Percentiles rank a stretch among this genome's conserved stretches.
phyloP scores from a whole-genome alignment of 2,113 vertebrate genomes.

The Melospiza georgiana region DNA sequence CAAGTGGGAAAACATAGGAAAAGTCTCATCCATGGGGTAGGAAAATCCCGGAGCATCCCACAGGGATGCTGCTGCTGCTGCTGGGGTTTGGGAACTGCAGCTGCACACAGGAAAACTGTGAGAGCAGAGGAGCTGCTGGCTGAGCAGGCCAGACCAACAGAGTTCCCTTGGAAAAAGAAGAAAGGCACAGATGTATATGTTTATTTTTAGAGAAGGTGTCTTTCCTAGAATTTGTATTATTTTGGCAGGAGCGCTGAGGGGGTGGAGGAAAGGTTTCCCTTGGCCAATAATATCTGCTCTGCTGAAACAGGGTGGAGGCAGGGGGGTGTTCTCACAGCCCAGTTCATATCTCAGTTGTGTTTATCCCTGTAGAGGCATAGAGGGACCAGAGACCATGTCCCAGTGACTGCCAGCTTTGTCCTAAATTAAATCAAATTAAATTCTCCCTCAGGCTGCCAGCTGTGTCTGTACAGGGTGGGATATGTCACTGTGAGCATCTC shows the following conservation, averaged over 20 bases:
- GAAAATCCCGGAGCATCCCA: neutral
- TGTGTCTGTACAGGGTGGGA: neutral
- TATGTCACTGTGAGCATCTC: neutral
- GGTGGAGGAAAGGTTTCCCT: neutral
- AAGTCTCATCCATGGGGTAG: neutral
- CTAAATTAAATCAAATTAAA: neutral
- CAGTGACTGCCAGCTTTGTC: neutral
- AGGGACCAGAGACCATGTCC: neutral
- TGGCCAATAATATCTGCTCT: neutral
- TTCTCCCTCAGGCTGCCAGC: neutral
- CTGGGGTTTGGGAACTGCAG: neutral
- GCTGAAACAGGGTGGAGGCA: neutral
- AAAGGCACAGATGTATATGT: conserved; percentile 2
- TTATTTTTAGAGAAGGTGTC: conserved; percentile 29
- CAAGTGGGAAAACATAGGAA: neutral
- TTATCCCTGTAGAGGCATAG: neutral
- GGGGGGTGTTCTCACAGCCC: neutral
- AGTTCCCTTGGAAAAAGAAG: conserved; percentile 6
- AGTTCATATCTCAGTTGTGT: neutral
- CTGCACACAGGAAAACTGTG: neutral
- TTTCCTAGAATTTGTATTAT: neutral
- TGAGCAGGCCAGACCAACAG: neutral
- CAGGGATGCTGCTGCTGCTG: neutral
- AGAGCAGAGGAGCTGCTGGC: neutral
- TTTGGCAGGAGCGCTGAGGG: neutral